Evolutionary conservation across 2,113 vertebrate genomes (phyloP).

Genomic region (Petrocephalus zakoni): DNA sequence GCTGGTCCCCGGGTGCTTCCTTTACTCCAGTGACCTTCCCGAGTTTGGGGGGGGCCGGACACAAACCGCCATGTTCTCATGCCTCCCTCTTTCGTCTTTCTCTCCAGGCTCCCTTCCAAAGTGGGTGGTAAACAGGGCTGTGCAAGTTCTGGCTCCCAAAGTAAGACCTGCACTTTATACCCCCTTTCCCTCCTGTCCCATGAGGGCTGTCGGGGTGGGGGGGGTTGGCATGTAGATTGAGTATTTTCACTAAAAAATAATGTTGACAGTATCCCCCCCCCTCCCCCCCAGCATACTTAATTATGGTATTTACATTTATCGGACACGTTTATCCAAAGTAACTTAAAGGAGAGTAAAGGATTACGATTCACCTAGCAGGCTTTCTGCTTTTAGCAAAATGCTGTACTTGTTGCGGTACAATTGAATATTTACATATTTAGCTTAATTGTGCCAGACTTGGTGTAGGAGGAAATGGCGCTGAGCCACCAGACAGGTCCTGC

Average conservation of each 20-base stretch:
- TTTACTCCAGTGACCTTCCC: neutral
- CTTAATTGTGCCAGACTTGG: neutral
- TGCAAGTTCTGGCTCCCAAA: slow-evolving; percentile 62
- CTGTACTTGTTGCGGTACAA: neutral
- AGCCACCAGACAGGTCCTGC: slow-evolving; percentile 50
- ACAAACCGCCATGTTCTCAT: neutral
- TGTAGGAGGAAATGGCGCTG: neutral
- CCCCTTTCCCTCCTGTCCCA: neutral
- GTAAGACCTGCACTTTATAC: slow-evolving; percentile 38
- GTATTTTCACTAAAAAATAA: neutral
- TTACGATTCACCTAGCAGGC: no score
- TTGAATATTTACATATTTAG: neutral
- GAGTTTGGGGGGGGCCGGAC: neutral
- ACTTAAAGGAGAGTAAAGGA: neutral
- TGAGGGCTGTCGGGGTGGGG: neutral
- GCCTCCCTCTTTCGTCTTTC: neutral
- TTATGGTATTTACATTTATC: neutral
- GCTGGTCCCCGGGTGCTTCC: neutral
- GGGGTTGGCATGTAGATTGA: neutral
- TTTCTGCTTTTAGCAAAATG: neutral
- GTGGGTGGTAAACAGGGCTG: slow-evolving; percentile 69
- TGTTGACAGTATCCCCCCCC: neutral
- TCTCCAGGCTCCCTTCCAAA: slow-evolving; percentile 67
- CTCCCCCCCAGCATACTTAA: neutral
- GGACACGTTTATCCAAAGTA: neutral